These are phyloP conservation scores for Smittia sp. DNA, from an alignment of 2,888 invertebrate species.

Conservation along the genomic window DNA sequence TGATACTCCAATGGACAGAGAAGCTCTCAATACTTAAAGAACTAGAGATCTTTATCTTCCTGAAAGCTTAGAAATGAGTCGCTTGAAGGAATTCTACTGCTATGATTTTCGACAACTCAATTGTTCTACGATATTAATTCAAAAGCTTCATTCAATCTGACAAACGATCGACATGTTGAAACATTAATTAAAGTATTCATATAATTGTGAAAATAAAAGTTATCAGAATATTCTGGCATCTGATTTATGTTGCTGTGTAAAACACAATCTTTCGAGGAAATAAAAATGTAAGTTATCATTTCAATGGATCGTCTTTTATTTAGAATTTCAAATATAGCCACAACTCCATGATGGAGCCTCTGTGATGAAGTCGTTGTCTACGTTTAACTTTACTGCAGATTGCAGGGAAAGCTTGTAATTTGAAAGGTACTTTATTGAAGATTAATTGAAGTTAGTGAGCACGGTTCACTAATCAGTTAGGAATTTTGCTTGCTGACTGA, in stretches of 20 bases:
- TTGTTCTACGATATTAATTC: not conserved
- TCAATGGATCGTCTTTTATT: not conserved
- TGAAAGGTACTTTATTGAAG: too few species aligned
- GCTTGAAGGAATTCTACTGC: too few species aligned
- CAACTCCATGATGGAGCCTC: constrained; percentile 49
- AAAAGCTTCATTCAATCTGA: too few species aligned
- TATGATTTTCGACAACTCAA: not conserved
- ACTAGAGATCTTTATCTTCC: not conserved
- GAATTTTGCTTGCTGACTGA: too few species aligned
- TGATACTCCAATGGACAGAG: not conserved
- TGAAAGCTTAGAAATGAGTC: not conserved
- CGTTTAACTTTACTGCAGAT: too few species aligned
- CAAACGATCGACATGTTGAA: too few species aligned
- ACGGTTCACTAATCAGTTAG: too few species aligned
- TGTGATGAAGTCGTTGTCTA: not conserved
- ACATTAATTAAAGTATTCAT: constrained; percentile 16
- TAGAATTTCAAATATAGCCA: constrained; percentile 76
- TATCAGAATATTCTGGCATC: not conserved
- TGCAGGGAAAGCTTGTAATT: too few species aligned
- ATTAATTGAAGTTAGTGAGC: too few species aligned
- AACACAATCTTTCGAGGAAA: constrained; percentile 26
- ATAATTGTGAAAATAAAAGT: not conserved
- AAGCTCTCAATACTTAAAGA: not conserved
- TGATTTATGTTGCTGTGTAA: constrained; percentile 34
- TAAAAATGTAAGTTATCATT: not conserved